These are phyloP conservation scores for Digitonthophagus gazella DNA, from an alignment of 2,888 invertebrate species.

Conservation along the genomic window DNA sequence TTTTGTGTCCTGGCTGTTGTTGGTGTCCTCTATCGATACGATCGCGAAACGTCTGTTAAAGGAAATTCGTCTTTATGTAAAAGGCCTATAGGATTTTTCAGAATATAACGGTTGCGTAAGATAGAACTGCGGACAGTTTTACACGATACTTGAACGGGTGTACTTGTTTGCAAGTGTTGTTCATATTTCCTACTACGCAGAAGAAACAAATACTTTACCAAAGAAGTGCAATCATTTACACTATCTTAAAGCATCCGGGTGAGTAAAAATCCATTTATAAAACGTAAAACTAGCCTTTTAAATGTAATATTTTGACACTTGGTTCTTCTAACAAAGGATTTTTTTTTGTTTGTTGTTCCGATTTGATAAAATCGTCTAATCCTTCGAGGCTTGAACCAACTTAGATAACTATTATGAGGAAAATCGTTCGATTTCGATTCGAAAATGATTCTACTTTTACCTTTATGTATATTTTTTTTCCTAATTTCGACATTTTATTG, in stretches of 20 bases:
- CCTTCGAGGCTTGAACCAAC: neutral
- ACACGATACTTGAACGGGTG: neutral
- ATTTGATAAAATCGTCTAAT: neutral
- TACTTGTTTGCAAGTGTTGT: slow-evolving; percentile 22
- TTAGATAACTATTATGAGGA: too few species aligned
- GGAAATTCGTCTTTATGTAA: neutral
- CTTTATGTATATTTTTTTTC: neutral
- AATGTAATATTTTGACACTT: neutral
- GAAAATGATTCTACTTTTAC: too few species aligned
- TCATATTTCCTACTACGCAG: slow-evolving; percentile 21
- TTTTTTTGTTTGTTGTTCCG: neutral
- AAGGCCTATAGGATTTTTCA: neutral
- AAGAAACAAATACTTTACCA: slow-evolving; percentile 9
- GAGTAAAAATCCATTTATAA: slow-evolving; percentile 18
- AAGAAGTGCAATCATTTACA: slow-evolving; percentile 18
- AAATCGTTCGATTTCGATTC: too few species aligned
- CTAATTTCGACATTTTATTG: neutral
- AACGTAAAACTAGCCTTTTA: neutral
- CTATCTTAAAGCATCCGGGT: slow-evolving; percentile 33
- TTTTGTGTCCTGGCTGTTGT: neutral
- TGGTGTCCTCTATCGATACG: slow-evolving; percentile 1
- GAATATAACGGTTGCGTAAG: slow-evolving; percentile 10
- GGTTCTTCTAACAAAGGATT: neutral
- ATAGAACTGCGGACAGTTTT: neutral
- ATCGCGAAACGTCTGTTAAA: neutral